These are phyloP conservation scores for Idaea biselata DNA, from an alignment of 2,888 invertebrate genomes.

Conservation along the genomic window DNA sequence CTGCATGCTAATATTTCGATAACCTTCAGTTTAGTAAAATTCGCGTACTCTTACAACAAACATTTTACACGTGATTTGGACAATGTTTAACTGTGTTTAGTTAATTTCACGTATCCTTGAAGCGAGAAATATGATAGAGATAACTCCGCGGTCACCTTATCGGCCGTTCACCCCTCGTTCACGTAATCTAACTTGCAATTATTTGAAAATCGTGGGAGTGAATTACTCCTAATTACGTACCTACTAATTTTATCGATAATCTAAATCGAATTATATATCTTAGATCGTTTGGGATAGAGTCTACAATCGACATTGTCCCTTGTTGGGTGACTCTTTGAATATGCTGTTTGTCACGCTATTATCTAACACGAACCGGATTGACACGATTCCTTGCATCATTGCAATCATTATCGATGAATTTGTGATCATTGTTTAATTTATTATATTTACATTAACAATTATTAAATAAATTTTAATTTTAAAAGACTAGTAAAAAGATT, in stretches of 20 bases:
- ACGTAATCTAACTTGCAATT: slow-evolving; percentile 26
- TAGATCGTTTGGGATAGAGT: not conserved
- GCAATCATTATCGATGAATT: not conserved
- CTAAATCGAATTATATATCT: not conserved
- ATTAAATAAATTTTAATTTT: not conserved
- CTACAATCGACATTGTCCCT: not conserved
- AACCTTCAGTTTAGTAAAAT: not conserved
- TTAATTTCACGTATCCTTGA: slow-evolving; percentile 23
- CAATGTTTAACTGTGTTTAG: slow-evolving; percentile 9
- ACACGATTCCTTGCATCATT: not conserved
- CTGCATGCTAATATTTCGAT: slow-evolving; percentile 14
- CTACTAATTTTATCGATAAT: not conserved
- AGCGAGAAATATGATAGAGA: slow-evolving; percentile 19
- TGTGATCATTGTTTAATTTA: not conserved
- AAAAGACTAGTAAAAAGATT: too few relatives aligned
- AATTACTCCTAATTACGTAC: slow-evolving; percentile 7
- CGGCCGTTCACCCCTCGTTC: slow-evolving; percentile 27
- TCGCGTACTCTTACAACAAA: not conserved
- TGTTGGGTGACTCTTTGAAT: not conserved
- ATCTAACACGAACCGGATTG: not conserved
- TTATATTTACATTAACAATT: not conserved
- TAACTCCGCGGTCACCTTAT: slow-evolving; percentile 25
- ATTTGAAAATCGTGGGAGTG: slow-evolving; percentile 27
- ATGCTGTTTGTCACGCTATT: not conserved
- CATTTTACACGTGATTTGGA: slow-evolving; percentile 8